Percentiles rank a stretch among this genome's conserved stretches.
phyloP scores from a whole-genome alignment of 2,888 invertebrate genomes.

The Steinernema carpocapsae region DNA sequence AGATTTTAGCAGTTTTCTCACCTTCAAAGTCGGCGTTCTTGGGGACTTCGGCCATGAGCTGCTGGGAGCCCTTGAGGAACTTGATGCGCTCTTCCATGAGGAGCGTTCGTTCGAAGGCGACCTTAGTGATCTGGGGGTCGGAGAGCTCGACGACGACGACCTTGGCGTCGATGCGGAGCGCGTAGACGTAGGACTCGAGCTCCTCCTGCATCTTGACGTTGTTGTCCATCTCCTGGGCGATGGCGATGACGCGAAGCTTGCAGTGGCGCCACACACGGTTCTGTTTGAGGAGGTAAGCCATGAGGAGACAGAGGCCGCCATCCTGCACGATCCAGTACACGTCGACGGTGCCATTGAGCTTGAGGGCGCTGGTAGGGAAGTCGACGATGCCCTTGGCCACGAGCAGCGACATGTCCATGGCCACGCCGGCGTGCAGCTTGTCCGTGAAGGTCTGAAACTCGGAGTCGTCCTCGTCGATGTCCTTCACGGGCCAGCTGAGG shows the following conservation, averaged over 20 bases:
- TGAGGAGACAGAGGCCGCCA: conserved; percentile 93
- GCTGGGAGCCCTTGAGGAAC: conserved; percentile 75
- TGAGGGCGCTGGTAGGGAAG: conserved; percentile 79
- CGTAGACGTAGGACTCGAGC: conserved; percentile 94
- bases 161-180: conserved; percentile 89
- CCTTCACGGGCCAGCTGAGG: conserved; percentile 87
- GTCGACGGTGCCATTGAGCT: conserved; percentile 86
- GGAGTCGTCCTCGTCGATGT: conserved; percentile 78
- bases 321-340: conserved; percentile 98
- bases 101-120: conserved; percentile 95
- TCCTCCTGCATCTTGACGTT: conserved; percentile 99
- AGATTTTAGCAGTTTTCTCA: no score
- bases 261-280: conserved; percentile 97
- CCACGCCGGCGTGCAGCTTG: conserved; percentile 77
- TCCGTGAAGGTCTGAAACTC: conserved; percentile 68
- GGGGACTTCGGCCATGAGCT: neutral
- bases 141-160: conserved; percentile 77
- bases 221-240: conserved; percentile 98
- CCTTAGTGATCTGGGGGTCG: conserved; percentile 96
- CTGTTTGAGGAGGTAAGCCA: conserved; percentile 78
- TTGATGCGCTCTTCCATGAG: conserved; percentile 99
- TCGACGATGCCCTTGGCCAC: conserved; percentile 97
- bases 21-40: neutral
- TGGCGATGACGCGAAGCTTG: conserved; percentile 96
- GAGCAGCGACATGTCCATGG: conserved; percentile 90